phyloP scores from a whole-genome alignment of 2,888 invertebrate genomes.

The Romanomermis culicivorax region DNA sequence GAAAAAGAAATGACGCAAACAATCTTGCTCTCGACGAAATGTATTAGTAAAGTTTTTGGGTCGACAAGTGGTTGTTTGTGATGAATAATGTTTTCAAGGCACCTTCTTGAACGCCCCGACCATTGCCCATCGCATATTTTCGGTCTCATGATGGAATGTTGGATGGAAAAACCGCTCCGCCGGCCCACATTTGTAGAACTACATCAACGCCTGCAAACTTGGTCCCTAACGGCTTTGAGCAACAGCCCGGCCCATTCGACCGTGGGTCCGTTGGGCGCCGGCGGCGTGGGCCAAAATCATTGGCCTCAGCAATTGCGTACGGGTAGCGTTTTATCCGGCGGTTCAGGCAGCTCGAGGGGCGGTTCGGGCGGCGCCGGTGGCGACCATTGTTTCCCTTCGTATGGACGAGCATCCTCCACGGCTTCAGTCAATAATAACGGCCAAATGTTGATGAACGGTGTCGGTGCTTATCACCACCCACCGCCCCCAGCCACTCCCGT shows the following conservation, averaged over 20 bases:
- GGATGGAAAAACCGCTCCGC: constrained; percentile 76
- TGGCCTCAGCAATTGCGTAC: not conserved
- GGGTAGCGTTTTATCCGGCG: not conserved
- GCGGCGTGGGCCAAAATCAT: not conserved
- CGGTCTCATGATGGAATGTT: constrained; percentile 89
- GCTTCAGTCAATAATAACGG: too few relatives aligned
- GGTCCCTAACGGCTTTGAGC: constrained; percentile 34
- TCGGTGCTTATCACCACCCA: too few relatives aligned
- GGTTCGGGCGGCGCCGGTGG: not conserved
- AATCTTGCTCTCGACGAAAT: too few relatives aligned
- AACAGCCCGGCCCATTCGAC: constrained; percentile 4
- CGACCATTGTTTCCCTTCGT: too few relatives aligned
- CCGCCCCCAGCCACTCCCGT: too few relatives aligned
- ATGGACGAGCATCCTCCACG: too few relatives aligned
- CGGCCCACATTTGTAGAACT: constrained; percentile 82
- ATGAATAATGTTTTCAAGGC: constrained; percentile 80
- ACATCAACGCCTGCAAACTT: constrained; percentile 53
- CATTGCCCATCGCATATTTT: constrained; percentile 78
- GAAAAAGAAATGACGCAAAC: too few relatives aligned
- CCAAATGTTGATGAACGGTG: too few relatives aligned
- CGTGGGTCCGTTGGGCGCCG: not conserved
- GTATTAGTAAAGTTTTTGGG: too few relatives aligned
- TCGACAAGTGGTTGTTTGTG: too few relatives aligned
- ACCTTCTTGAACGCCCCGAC: constrained; percentile 71
- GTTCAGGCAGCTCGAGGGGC: not conserved